Evolutionary conservation across 2,797 vertebrate species (phyloP), one percentile per base, ranked within the genome.

Genomic region (Chaetophractus vellerosus): DNA sequence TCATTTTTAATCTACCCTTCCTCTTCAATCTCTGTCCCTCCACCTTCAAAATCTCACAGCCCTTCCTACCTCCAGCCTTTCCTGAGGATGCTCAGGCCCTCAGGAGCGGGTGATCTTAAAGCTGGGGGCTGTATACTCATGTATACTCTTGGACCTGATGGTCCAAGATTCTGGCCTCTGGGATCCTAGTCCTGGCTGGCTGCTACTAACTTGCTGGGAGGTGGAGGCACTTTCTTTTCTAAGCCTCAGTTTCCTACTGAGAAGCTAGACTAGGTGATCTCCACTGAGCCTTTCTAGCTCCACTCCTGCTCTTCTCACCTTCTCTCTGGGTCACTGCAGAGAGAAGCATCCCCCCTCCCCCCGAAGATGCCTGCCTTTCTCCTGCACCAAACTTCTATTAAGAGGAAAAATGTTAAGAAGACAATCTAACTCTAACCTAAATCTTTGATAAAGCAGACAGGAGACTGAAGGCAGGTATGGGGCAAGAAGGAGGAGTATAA

Each of bases 321-420:
- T 79, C 66, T 89, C 66, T 91, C 78, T 59, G 69, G 59, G 33
- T 14, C 81, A 92, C 50, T 31, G 82, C 19, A 92, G 41, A 85
- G 61, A 90, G 84, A 87, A 81, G 55, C n/a, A 79, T 18, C 48
- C 74, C 33, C 88, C 59, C 41, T 9, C 79, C 21, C 55, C 69
- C 33, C 86, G 64, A 19, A 89, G 75, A 78, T 84, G 48, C 59
- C 75, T 74, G 41, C 5, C 57, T 91, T 88, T 81, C 61, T 91
- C 90, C 45, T 61, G 23, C 52, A 15, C 9, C 87, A 95, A 88
- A 79, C 19, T 79, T 57, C 45, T 28, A 59, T 31, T 64, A 80
- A 36, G 28, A 90, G 81, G 66, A 96, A 83, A 83, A 38, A 91
- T 86, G 55, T 91, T 84, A 69, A 91, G 57, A 88, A 88, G 59